Evolutionary conservation across 2,888 invertebrate genomes (phyloP), one percentile per base, ranked within the genome.

Genomic region (Buathra laborator): DNA sequence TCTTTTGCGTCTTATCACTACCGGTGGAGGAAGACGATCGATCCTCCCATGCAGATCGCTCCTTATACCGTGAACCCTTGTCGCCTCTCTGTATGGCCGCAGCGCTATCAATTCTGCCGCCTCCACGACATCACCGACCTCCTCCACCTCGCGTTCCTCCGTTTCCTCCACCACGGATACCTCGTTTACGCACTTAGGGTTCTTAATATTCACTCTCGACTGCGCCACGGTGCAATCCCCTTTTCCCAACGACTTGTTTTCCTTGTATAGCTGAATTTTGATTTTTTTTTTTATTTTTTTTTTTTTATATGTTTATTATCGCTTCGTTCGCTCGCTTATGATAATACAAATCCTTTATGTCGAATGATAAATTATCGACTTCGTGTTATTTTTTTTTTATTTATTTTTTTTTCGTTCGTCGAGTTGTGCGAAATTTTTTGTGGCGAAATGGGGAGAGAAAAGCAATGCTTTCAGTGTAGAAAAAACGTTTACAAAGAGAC

Each of bases 251-350:
- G 89, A 90, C 88, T 88, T 88, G 81, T 90, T 90, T 88, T 90
- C 90, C 88, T 88, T 90, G 88, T 91, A 89, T 78, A 91, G 90
- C 90, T 92, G 91, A 93, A 93, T 93, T 87, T 93, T 93, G 92
- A 81, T 12, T 37, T 46, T 29, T 4, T 46, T 53, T 62, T 0
- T 1, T 66, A 24, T 70, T 75, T 12, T 46, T 56, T 37, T 62
- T 62, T 70, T 43, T n/a, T 71, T 76, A 70, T 68, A 79, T 44
- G 1, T 53, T 70, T 32, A 70, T 56, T n/a, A 56, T 68, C 12
- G 24, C 4, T 29, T 59, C 5, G 24, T 24, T 29, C 59, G 10
- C 56, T 56, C 43, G 53, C 53, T 19, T 53, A 16, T 10, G 53
- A 53, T 43, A 46, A 68, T 24, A 71, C 43, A 71, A n/a, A 19